These are phyloP conservation scores for Notamacropus eugenii DNA, from an alignment of 2,797 vertebrate species.

Conservation along the genomic window DNA sequence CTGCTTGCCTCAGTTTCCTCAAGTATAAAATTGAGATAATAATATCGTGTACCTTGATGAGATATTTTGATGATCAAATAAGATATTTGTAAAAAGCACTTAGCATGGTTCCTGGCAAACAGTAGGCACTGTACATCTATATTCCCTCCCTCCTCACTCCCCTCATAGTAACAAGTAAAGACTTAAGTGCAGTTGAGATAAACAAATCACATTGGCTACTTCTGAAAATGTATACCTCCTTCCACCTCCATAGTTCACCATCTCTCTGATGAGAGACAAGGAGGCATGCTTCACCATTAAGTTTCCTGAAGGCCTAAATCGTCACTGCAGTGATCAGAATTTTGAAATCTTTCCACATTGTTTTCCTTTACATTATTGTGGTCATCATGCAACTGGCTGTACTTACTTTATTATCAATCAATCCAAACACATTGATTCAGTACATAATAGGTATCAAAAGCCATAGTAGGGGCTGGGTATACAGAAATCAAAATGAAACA, in stretches of 20 bases:
- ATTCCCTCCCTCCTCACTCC: not conserved
- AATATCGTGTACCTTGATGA: not conserved
- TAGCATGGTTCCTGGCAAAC: not conserved
- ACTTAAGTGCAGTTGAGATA: not conserved
- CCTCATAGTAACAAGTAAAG: not conserved
- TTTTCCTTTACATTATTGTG: not conserved
- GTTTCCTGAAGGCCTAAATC: not conserved
- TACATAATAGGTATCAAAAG: not conserved
- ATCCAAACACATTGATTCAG: not conserved
- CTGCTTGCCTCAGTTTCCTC: not conserved
- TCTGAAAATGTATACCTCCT: not conserved
- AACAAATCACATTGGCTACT: not conserved
- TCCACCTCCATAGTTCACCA: not conserved
- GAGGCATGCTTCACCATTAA: not conserved
- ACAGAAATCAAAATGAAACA: not conserved
- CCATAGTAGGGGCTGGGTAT: not conserved
- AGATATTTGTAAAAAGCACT: not conserved
- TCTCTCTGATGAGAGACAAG: not conserved
- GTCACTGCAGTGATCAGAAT: not conserved
- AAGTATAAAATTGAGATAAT: not conserved
- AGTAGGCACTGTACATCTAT: not conserved
- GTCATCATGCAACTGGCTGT: not conserved
- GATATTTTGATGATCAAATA: not conserved
- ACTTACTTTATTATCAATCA: not conserved
- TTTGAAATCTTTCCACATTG: not conserved